Conservation (phyloP, 2,113 vertebrate species). For the western clawed frog (Xenopus tropicalis) region UCB_Xtro_10.0 CM004444.2:23926501-23927000, state of each 20-base stretch:
- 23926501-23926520: too few species aligned
- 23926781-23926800: neutral
- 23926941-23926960: neutral
- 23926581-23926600: neutral
- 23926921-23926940: neutral
- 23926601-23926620: neutral
- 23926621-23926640: neutral
- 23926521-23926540: too few species aligned
- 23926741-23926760: slow-evolving; percentile 9
- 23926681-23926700: slow-evolving; percentile 16
- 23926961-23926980: neutral
- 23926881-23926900: neutral
- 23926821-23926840: slow-evolving; percentile 3
- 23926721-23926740: neutral
- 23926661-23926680: neutral
- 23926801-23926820: neutral
- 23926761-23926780: slow-evolving; percentile 23
- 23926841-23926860: neutral
- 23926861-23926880: neutral
- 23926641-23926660: neutral
- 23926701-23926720: slow-evolving; percentile 1
- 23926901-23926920: neutral
- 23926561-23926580: too few species aligned
- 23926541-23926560: too few species aligned
- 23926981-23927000: neutral